Conservation (phyloP, 1,140 invertebrate species). For the Argopecten irradians region DNA sequence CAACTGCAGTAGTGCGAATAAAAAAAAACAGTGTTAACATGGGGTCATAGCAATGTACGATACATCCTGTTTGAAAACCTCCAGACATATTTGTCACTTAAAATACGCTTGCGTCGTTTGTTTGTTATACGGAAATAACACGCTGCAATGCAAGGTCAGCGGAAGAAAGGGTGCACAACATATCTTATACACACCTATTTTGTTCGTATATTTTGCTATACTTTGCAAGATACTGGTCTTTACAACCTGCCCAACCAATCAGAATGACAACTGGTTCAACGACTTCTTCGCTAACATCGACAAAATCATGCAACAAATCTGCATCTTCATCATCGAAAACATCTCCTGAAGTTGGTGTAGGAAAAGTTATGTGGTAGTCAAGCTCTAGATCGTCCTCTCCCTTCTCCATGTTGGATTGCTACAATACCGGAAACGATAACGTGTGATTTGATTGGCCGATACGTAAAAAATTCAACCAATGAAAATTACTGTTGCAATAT, state of each 20-base stretch:
- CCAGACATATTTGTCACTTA: too few species aligned
- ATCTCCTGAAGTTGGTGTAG: conserved; percentile 50
- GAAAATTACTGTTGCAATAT: conserved; percentile 30
- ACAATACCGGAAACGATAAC: conserved; percentile 7
- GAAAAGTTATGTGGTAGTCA: conserved; percentile 66
- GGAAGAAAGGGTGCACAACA: background rate
- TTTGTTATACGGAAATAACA: too few species aligned
- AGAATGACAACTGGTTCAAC: conserved; percentile 83
- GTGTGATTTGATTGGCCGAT: conserved; percentile 29
- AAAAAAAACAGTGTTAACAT: too few species aligned
- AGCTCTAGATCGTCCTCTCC: conserved; percentile 60
- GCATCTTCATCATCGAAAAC: conserved; percentile 40
- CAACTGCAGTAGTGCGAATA: too few species aligned
- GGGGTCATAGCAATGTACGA: too few species aligned
- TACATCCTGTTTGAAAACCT: too few species aligned
- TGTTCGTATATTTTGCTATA: conserved; percentile 88
- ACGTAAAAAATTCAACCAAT: conserved; percentile 40
- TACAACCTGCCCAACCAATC: conserved; percentile 88
- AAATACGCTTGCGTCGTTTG: too few species aligned
- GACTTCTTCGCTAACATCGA: conserved; percentile 45
- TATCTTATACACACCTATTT: conserved; percentile 81
- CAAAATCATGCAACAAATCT: conserved; percentile 37
- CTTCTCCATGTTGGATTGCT: conserved; percentile 25
- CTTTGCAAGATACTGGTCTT: conserved; percentile 86
- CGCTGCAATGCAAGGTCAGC: background rate